Base-by-base conservation (phyloP, 2,113 vertebrate genomes). In the Hippoglossus stenolepis region DNA sequence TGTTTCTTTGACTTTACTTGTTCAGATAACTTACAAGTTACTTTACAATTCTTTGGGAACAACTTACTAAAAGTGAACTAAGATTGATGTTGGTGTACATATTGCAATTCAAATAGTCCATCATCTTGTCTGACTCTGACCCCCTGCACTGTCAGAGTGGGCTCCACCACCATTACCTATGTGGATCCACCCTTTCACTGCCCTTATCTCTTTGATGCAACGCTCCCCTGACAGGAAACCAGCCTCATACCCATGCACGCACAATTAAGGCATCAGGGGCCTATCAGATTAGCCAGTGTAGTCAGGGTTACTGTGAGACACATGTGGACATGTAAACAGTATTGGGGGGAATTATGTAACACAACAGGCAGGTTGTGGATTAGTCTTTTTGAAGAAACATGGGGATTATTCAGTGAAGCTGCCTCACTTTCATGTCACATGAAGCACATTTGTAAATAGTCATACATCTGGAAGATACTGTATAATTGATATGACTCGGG, bases 311-410 rank as follows among this genome's bases (percentile, higher is more conserved):
- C 85, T 0, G 17, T 53, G 65, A 82, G 67, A 83, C 67, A 70
- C 75, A 75, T 89, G 90, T 90, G 87, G 82, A 90, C 85, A 89
- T 90, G 82, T 83, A 84, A 86, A 91, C 87, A 87, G 80, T 49
- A 71, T 63, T 77, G 66, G 59, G 21, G 59, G 59, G 63, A 54
- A 73, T 85, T 77, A 76, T 56, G 59, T 80, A 85, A 88, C 71
- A 40, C 47, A 80, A 83, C 65, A 59, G 56, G 65, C 76, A 69
- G 64, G 51, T 62, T 65, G 67, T 38, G 72, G 81, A 82, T 85
- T 84, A 77, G 64, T 73, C 51, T 67, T 70, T 62, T 72, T 64
- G 51, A 84, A 79, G n/a, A 69, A 75, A 23, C 15, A 49, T 13
- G 17, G 56, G 43, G 51, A 63, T 83, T 79, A 78, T 66, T 66